phyloP scores from a whole-genome alignment of 2,888 invertebrate species.

The Alviniconcha strummeri region DNA sequence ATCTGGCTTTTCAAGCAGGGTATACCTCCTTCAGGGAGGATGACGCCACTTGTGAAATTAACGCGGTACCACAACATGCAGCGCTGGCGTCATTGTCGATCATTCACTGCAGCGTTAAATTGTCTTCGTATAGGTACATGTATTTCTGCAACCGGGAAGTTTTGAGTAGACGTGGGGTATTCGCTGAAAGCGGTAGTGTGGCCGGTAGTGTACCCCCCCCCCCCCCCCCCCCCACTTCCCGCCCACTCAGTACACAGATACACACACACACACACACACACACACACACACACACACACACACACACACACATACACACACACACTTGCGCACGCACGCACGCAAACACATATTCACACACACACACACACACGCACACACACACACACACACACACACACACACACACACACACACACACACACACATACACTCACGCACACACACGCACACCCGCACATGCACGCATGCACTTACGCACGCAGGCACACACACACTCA shows the following conservation, averaged over 20 bases:
- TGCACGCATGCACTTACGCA: not conserved
- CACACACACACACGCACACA: conserved; percentile 14
- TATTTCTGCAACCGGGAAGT: no score
- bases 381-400: conserved; percentile 7
- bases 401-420: conserved; percentile 15
- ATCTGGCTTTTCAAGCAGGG: no score
- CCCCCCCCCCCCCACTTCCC: not conserved
- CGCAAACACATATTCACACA: not conserved
- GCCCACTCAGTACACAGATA: not conserved
- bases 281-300: not conserved
- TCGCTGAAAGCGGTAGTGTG: no score
- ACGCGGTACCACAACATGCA: no score
- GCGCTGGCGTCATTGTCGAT: no score
- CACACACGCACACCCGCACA: not conserved
- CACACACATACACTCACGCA: not conserved
- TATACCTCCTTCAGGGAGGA: no score
- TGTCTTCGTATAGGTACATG: no score
- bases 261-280: conserved; percentile 20
- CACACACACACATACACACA: not conserved
- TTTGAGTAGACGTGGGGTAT: no score
- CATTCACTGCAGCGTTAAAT: no score
- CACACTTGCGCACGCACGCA: not conserved
- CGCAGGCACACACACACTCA: conserved; percentile 6
- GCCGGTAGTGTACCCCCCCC: not conserved
- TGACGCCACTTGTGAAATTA: no score